Evolutionary conservation across 2,797 vertebrate species (phyloP), one percentile per base, ranked within the genome.

Genomic region (Melanotaenia trifasciata): DNA sequence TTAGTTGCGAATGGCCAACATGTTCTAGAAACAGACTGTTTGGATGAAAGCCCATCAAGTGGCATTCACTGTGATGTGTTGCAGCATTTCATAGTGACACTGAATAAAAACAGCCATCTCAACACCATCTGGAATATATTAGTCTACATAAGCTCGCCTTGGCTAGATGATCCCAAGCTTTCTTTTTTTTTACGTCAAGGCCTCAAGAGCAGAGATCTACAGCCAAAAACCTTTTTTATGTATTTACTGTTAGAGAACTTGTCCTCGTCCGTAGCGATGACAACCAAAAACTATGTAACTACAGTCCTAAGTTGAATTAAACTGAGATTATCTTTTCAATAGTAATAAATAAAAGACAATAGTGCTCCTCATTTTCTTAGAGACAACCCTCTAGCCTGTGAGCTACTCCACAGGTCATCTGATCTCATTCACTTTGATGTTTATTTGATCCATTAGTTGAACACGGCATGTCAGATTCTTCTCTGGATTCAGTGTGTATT

Each of bases 391-490:
- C 70, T 7, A 33, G 72, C 65, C 64, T 80, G 57, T 1, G 62
- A 64, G 83, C 69, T 53, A 1, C 72, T 14, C 63, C 65, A 26
- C 57, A 30, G 13, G 72, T 74, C 61, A 70, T 79, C 68, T 62
- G 66, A 74, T 67, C 68, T 64, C 58, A 22, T 78, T 81, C 76
- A 30, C 78, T 80, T 74, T 81, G 87, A 90, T 86, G 70, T 67
- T 85, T 68, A 35, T 90, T 85, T 88, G 64, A 91, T 88, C 84
- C 90, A 90, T 86, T 87, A 84, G 87, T 82, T 84, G 63, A 84
- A 83, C 50, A 43, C 16, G 53, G 59, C 85, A 53, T 64, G 78
- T 84, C 66, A 50, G 64, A 79, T 74, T 67, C 67, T 73, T 79
- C 75, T 65, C 50, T 61, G 45, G 72, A 24, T 72, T 64, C 36